Percentiles rank a stretch among this genome's conserved stretches.
phyloP scores from a whole-genome alignment of 2,797 vertebrate genomes.

The Coluber constrictor region DNA sequence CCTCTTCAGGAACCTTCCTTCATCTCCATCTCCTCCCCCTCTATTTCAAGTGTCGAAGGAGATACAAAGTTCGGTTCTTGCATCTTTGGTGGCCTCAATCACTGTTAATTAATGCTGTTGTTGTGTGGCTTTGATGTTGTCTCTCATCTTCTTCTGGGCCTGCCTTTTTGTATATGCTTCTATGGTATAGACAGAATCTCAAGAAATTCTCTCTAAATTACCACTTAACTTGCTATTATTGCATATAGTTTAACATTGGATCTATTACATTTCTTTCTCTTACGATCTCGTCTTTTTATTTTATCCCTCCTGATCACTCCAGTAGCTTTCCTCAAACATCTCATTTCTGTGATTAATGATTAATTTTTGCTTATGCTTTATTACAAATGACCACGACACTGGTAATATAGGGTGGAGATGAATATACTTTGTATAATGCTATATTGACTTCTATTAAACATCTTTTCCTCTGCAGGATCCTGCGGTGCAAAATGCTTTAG shows the following conservation, averaged over 20 bases:
- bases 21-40: background rate
- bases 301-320: background rate
- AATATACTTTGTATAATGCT: background rate
- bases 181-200: background rate
- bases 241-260: background rate
- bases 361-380: background rate
- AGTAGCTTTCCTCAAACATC: background rate
- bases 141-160: background rate
- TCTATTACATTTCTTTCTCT: background rate
- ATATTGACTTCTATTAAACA: background rate
- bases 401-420: background rate
- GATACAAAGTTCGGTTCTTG: background rate
- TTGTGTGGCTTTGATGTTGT: background rate
- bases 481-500: slow-evolving; percentile 52
- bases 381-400: background rate
- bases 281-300: background rate
- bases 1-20: background rate
- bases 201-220: too few species aligned
- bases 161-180: background rate
- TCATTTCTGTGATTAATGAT: background rate
- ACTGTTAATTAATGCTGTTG: background rate
- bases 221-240: background rate
- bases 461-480: slow-evolving; percentile 34
- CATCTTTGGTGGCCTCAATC: background rate
- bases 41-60: background rate